Conservation (phyloP, 2,113 vertebrate genomes). For the Syrrhaptes paradoxus region DNA sequence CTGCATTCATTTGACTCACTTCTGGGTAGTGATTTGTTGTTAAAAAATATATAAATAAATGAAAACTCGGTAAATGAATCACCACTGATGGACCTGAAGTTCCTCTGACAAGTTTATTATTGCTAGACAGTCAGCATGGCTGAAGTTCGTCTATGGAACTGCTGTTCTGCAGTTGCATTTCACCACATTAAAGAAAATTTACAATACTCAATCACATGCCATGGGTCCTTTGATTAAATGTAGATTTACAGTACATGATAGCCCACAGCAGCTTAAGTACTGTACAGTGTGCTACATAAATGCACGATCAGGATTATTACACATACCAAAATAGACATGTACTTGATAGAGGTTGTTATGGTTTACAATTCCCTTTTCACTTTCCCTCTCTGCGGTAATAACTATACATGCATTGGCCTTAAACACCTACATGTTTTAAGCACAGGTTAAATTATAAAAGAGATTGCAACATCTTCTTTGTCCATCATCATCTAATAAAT, state of each 20-base stretch:
- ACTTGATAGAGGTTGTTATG: conserved; percentile 44
- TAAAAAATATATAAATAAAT: not conserved
- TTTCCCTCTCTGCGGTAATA: conserved; percentile 45
- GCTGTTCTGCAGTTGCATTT: not conserved
- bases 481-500: conserved; percentile 69
- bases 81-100: not conserved
- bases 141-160: not conserved
- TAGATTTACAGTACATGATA: conserved; percentile 39
- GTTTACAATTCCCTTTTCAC: conserved; percentile 43
- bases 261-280: conserved; percentile 59
- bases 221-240: conserved; percentile 18
- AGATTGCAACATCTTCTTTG: conserved; percentile 51
- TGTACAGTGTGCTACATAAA: conserved; percentile 29
- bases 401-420: not conserved
- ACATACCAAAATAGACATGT: not conserved
- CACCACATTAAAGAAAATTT: not conserved
- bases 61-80: not conserved
- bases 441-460: conserved; percentile 62
- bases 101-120: conserved; percentile 1
- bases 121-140: not conserved
- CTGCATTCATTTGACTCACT: not conserved
- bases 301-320: not conserved
- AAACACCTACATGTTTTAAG: conserved; percentile 38
- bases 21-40: not conserved
- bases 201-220: not conserved